phyloP scores from a whole-genome alignment of 2,797 vertebrate species.

The Leptoclinus maculatus region DNA sequence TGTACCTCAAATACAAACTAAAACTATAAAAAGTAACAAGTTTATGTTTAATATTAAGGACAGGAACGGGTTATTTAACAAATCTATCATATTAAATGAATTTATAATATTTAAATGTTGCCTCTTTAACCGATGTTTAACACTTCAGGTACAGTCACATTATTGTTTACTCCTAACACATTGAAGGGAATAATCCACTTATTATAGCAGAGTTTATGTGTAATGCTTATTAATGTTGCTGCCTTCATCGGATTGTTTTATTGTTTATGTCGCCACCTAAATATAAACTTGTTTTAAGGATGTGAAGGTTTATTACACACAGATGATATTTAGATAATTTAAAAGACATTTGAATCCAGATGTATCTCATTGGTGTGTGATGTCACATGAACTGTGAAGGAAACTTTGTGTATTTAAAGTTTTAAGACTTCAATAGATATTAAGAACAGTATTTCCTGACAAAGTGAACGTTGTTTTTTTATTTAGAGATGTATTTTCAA shows the following conservation, averaged over 20 bases:
- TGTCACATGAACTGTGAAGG: too few species aligned
- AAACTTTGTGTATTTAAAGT: too few species aligned
- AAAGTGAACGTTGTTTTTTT: background rate
- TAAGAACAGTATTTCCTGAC: background rate
- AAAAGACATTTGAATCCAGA: constrained; percentile 1
- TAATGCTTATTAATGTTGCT: background rate
- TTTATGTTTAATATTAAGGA: background rate
- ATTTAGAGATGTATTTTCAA: constrained; percentile 38
- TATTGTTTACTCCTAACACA: constrained; percentile 7
- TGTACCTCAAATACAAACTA: background rate
- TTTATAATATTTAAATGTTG: background rate
- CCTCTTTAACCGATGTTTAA: constrained; percentile 11
- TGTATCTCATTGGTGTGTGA: too few species aligned
- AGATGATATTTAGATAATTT: background rate
- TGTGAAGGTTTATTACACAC: constrained; percentile 4
- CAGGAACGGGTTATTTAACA: too few species aligned
- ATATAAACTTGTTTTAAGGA: background rate
- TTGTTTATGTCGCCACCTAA: background rate
- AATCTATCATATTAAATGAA: too few species aligned
- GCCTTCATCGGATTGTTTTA: background rate
- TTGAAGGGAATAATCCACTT: constrained; percentile 43
- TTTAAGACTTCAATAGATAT: background rate
- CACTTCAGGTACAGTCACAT: constrained; percentile 33
- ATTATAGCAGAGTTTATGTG: background rate
- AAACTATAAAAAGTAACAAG: too few species aligned